Evolutionary conservation across 2,113 vertebrate genomes (phyloP).

Genomic region (Calyptommatus sinebrachiatus): DNA sequence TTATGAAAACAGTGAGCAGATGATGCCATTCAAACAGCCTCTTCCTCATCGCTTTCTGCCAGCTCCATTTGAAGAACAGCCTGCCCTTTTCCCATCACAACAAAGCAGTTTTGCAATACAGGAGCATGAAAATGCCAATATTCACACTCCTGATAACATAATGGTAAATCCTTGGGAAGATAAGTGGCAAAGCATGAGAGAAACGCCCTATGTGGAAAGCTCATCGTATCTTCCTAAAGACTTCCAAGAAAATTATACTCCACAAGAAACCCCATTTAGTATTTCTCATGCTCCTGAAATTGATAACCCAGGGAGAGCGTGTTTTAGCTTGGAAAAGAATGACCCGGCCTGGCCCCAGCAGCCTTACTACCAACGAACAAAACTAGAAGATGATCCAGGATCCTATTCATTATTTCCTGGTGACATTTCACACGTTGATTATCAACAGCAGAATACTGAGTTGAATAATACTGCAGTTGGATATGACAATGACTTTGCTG

Average conservation of each 20-base stretch:
- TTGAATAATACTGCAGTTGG: conserved; percentile 17
- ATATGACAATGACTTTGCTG: conserved; percentile 11
- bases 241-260: conserved; percentile 1
- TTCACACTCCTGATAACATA: neutral
- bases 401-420: conserved; percentile 27
- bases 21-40: conserved; percentile 14
- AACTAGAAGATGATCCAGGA: conserved; percentile 14
- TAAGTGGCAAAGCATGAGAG: neutral
- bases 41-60: neutral
- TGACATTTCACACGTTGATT: neutral
- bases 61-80: neutral
- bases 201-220: neutral
- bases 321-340: conserved; percentile 36
- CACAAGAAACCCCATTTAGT: conserved; percentile 32
- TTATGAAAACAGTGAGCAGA: conserved; percentile 30
- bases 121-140: neutral
- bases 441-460: conserved; percentile 30
- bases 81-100: neutral
- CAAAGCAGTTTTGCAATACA: conserved; percentile 2
- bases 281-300: neutral
- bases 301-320: conserved; percentile 1
- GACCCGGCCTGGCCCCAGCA: conserved; percentile 29
- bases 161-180: neutral
- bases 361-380: conserved; percentile 19
- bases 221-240: conserved; percentile 29